Conservation (phyloP, 2,113 vertebrate species). For the Probosciger aterrimus region DNA sequence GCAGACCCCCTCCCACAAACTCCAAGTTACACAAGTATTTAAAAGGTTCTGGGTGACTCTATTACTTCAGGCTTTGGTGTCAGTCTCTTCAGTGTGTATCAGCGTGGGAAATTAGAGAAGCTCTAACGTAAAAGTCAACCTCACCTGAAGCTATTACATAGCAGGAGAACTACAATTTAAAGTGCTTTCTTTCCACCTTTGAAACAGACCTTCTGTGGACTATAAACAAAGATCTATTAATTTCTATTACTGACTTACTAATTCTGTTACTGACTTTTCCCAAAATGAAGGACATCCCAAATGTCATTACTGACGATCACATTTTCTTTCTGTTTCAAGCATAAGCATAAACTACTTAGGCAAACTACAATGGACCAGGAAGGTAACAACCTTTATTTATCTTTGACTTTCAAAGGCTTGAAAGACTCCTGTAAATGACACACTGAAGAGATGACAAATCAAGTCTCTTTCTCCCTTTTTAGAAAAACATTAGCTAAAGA, state of each 20-base stretch:
- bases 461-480: background rate
- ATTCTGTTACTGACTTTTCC: background rate
- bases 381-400: background rate
- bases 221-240: background rate
- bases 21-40: background rate
- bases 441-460: background rate
- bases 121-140: background rate
- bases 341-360: background rate
- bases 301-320: background rate
- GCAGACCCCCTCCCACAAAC: background rate
- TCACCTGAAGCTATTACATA: background rate
- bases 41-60: background rate
- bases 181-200: background rate
- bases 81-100: background rate
- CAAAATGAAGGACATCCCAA: background rate
- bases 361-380: background rate
- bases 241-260: background rate
- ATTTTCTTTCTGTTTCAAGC: background rate
- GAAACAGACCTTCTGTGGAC: background rate
- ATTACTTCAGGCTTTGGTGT: background rate
- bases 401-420: background rate
- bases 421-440: background rate
- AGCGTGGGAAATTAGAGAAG: background rate
- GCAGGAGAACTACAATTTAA: background rate
- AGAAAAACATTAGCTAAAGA: conserved; percentile 1